Evolutionary conservation across 2,797 vertebrate genomes (phyloP).

Genomic region (Gorsachius magnificus): DNA sequence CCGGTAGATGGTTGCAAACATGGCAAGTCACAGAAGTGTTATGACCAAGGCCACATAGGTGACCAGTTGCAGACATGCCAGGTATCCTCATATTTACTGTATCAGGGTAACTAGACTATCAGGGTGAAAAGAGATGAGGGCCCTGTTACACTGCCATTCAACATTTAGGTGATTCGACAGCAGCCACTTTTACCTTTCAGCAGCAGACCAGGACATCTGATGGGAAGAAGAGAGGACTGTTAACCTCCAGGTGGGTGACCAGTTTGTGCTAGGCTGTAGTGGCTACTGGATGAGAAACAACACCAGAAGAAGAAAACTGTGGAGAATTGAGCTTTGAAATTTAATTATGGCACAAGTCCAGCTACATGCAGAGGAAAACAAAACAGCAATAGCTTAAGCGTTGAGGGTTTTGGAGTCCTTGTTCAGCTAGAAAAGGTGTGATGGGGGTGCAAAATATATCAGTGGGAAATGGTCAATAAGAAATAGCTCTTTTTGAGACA

Average conservation of each 20-base stretch:
- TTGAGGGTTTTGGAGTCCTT: background rate
- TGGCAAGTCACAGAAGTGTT: background rate
- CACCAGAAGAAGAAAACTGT: background rate
- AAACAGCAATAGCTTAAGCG: background rate
- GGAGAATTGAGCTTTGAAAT: background rate
- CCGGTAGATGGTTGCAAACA: background rate
- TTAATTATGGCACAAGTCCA: background rate
- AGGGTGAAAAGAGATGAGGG: background rate
- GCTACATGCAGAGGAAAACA: background rate
- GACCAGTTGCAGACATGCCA: background rate
- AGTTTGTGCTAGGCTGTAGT: background rate
- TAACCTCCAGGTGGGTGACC: background rate
- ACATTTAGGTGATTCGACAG: background rate
- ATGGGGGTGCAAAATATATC: background rate
- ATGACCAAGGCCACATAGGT: accelerated
- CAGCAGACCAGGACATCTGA: background rate
- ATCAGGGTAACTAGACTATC: background rate
- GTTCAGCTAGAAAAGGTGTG: background rate
- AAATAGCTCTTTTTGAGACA: background rate
- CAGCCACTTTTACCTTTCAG: background rate
- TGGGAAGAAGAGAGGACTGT: background rate
- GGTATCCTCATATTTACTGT: background rate
- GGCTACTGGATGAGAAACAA: background rate
- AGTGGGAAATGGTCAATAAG: background rate
- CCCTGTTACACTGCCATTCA: background rate